Percentiles rank a stretch among this genome's conserved stretches.
Conservation (phyloP, 2,888 invertebrate species). For the Adelphocoris suturalis region DNA sequence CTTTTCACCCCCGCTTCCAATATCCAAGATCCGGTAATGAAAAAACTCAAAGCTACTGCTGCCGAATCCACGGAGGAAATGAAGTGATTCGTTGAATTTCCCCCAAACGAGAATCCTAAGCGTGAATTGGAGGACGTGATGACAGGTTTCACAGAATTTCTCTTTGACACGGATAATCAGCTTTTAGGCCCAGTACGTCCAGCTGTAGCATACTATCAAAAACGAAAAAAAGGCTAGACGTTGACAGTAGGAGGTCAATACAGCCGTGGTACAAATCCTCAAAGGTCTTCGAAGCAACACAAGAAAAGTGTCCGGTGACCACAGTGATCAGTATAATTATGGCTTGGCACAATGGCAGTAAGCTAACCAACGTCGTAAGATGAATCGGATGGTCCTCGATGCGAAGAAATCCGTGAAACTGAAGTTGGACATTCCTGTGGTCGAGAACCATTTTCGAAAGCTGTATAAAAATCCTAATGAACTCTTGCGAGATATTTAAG, state of each 20-base stretch:
- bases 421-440: neutral
- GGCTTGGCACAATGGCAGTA: conserved; percentile 20
- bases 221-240: neutral
- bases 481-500: neutral
- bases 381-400: neutral
- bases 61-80: neutral
- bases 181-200: neutral
- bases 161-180: neutral
- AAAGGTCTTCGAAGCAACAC: conserved; percentile 8
- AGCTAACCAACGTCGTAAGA: neutral
- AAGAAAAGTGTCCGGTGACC: no score
- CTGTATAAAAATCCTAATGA: neutral
- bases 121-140: neutral
- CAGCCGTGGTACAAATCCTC: neutral
- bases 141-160: neutral
- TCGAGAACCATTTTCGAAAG: neutral
- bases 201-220: neutral
- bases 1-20: neutral
- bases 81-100: neutral
- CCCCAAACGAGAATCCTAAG: neutral
- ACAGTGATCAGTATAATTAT: neutral
- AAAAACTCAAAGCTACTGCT: neutral
- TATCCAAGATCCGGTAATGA: neutral
- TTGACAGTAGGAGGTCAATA: neutral
- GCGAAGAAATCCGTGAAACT: neutral